These are phyloP conservation scores for Halesus radiatus DNA, from an alignment of 1,140 invertebrate genomes.

Conservation along the genomic window DNA sequence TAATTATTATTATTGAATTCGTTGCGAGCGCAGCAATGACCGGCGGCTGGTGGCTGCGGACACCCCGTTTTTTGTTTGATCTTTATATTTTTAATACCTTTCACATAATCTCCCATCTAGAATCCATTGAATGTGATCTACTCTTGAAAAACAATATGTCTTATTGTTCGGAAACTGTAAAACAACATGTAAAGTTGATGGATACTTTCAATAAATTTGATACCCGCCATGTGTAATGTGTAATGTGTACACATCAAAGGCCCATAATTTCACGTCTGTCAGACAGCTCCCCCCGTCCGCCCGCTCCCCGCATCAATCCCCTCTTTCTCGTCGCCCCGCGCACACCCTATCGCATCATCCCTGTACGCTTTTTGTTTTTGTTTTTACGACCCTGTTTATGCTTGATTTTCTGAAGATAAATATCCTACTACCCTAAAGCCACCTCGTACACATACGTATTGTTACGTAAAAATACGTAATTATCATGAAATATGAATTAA, in stretches of 20 bases:
- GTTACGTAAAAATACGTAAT: slow-evolving; percentile 4
- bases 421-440: not conserved
- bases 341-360: slow-evolving; percentile 5
- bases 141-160: no score
- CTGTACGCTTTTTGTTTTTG: not conserved
- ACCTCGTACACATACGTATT: not conserved
- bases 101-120: no score
- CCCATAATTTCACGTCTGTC: slow-evolving; percentile 16
- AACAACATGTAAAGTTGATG: not conserved
- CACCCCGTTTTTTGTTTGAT: no score
- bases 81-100: no score
- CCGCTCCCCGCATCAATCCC: not conserved
- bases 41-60: no score
- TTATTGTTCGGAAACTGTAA: no score
- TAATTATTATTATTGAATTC: no score
- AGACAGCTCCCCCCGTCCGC: not conserved
- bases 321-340: not conserved
- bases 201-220: slow-evolving; percentile 19
- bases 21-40: no score
- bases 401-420: slow-evolving; percentile 16
- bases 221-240: slow-evolving; percentile 8
- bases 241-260: slow-evolving; percentile 28
- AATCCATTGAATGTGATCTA: no score
- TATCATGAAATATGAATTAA: no score
- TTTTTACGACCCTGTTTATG: slow-evolving; percentile 26